Base-by-base conservation (phyloP, 1,140 invertebrate species). In the Pygmarrhopalites habei region DNA sequence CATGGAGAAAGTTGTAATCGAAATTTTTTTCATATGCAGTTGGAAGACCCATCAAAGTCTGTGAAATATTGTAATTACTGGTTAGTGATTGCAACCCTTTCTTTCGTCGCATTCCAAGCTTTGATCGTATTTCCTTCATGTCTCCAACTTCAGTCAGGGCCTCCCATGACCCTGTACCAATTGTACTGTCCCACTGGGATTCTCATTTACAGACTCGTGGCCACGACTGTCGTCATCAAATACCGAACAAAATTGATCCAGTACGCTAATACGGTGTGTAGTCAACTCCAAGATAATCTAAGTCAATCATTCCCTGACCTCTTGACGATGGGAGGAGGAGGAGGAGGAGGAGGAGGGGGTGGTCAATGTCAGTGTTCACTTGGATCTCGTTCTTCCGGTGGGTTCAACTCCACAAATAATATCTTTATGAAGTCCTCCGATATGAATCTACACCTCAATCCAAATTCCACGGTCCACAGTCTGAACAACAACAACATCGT, bases 11-110 rank as follows among this genome's bases (percentile, higher is more conserved):
- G 5, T 35, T 35, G 15, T 35, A 35, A 5, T 35, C 5, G 5
- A 35, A 35, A 35, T 35, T 7, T 35, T 7, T 7, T 35, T 15
- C 32, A 35, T 7, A 35, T 35, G 15, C n/a, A 47, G 44, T 5
- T 19, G 12, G 51, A 53, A 19, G 19, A n/a, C 19, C 51, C 51
- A 5, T 12, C 10, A 23, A 53, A 30, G 19, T 26, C 7, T 14
- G 51, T 53, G 19, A 53, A 53, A 30, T 53, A 12, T 5, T 53
- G 51, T 19, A 53, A 30, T 12, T 53, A 53, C 51, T 53, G 51
- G 51, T 19, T 53, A 5, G 5, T 53, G 7, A 23, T 53, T 4
- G 7, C 51, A 17, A 53, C 51, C 23, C 23, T 53, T 14, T 4
- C 51, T 26, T 53, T 53, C 23, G 19, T 53, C 51, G 23, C 28